Conservation (phyloP, 2,113 vertebrate species). For the Bubalus kerabau region DNA sequence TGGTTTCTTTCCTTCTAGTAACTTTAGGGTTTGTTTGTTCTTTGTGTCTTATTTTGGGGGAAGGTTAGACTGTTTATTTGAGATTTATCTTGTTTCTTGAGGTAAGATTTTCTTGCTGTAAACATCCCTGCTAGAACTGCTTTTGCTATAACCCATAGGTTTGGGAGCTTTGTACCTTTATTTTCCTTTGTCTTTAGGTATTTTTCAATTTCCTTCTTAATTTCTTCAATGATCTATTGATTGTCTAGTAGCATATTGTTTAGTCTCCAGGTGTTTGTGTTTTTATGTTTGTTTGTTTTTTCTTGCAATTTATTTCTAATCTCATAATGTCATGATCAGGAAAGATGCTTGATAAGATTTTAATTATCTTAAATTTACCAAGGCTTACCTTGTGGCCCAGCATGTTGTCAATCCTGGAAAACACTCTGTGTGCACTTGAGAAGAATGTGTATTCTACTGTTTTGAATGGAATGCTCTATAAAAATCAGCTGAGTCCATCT, state of each 20-base stretch:
- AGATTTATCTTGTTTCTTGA: not conserved
- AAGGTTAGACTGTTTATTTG: not conserved
- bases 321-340: not conserved
- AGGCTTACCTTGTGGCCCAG: not conserved
- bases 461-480: not conserved
- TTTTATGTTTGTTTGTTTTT: not conserved
- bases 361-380: not conserved
- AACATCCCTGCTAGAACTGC: not conserved
- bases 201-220: not conserved
- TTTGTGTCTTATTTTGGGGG: not conserved
- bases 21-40: not conserved
- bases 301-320: not conserved
- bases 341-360: not conserved
- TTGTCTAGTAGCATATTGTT: not conserved
- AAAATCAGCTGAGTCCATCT: not conserved
- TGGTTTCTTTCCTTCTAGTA: not conserved
- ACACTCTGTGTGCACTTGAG: not conserved
- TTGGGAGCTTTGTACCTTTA: not conserved
- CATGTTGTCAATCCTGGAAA: not conserved
- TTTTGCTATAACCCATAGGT: not conserved
- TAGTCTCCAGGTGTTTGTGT: not conserved
- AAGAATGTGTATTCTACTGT: not conserved
- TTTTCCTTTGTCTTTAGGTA: not conserved
- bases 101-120: not conserved
- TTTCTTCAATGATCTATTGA: not conserved